A percentile compares a stretch with the other conserved stretches of the same genome.
phyloP scores from a whole-genome alignment of 2,888 invertebrate genomes.

The Drymonia ruficornis region DNA sequence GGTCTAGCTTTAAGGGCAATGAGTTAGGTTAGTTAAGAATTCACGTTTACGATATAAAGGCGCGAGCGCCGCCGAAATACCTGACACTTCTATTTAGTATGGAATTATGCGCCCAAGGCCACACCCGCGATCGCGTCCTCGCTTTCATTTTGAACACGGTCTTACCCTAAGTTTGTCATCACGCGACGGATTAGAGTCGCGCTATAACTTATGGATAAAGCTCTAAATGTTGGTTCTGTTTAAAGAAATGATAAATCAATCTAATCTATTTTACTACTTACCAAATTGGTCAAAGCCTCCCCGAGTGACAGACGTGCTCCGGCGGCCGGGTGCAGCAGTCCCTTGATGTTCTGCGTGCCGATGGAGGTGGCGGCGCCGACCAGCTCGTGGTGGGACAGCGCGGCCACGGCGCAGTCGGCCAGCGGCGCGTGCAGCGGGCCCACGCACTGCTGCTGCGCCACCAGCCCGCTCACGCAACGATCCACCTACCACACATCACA shows the following conservation, averaged over 20 bases:
- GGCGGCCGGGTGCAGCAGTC: conserved; percentile 91
- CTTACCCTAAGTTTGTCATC: too few species aligned
- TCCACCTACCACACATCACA: conserved; percentile 82
- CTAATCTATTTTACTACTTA: conserved; percentile 66
- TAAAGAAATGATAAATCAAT: neutral
- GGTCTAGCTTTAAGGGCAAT: too few species aligned
- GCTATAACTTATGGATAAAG: too few species aligned
- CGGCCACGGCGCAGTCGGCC: conserved; percentile 96
- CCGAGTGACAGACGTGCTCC: conserved; percentile 98
- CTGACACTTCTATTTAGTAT: too few species aligned
- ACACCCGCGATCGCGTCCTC: too few species aligned
- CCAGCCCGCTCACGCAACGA: conserved; percentile 96
- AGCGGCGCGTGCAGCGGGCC: conserved; percentile 98
- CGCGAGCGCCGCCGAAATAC: too few species aligned
- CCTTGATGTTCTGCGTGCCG: conserved; percentile 98
- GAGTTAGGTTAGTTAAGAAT: too few species aligned
- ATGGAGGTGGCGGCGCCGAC: conserved; percentile 97
- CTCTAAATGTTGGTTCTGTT: too few species aligned
- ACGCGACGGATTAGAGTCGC: too few species aligned
- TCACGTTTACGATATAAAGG: too few species aligned
- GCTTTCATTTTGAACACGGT: too few species aligned
- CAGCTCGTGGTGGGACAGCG: conserved; percentile 92
- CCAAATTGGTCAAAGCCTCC: conserved; percentile 97
- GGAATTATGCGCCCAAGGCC: too few species aligned
- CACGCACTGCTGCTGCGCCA: conserved; percentile 99